Evolutionary conservation across 2,113 vertebrate species (phyloP), one percentile per base, ranked within the genome.

Genomic region (Hepsetus odoe): DNA sequence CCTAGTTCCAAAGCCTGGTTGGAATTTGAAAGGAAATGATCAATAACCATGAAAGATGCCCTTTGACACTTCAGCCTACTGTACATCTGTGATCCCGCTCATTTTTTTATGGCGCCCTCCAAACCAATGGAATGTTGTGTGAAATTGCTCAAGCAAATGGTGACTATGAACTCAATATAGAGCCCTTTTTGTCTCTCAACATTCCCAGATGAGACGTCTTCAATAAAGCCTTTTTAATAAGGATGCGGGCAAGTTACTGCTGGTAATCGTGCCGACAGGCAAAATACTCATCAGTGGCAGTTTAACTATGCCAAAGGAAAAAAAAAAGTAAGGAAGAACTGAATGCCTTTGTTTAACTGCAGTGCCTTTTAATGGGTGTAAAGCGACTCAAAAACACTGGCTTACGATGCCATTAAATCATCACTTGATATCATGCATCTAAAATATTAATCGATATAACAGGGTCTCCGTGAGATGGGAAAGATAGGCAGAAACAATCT

Each of bases 201-300:
- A 64, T 35, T 1, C 14, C 61, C 33, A 35, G 61, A 64, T n/a
- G 9, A 64, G 61, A 38, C 32, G 35, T 65, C 35, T 22, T 22
- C 30, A 64, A 64, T 64, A 61, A 55, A 55, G 51, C 51, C 51
- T 55, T 55, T 51, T 55, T 55, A 22, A 38, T 65, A 20, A 65
- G 18, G 20, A n/a, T 35, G 59, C 32, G 32, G 61, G 18, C 18
- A 33, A 22, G 33, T 65, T n/a, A 65, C 18, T 65, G 32, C 16
- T 65, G 61, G 33, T 65, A 13, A 65, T n/a, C 35, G 20, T 6
- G 18, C 51, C n/a, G 51, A 55, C 51, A 55, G 7, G n/a, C n/a
- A 13, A 5, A 55, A 55, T 55, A 55, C 51, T 55, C 51, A 55
- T 55, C 51, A 22, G 51, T 55, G 51, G 51, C 51, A 55, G n/a